Base-by-base conservation (phyloP, 2,888 invertebrate species). In the Pseudococcus longispinus region DNA sequence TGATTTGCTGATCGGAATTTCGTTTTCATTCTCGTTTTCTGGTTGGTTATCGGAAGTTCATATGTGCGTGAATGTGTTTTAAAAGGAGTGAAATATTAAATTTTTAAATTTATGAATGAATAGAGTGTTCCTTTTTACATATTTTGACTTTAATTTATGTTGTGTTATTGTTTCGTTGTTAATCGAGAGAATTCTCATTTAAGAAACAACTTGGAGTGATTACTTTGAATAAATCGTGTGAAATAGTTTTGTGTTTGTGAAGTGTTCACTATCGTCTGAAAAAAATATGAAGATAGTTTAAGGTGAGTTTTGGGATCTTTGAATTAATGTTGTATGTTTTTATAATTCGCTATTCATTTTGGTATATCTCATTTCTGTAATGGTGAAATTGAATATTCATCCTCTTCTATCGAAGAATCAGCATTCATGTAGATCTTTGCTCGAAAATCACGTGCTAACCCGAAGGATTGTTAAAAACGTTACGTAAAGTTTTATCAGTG, bases 41-140 rank as follows among this genome's bases (percentile, higher is more conserved):
- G 77, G 77, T 80, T 80, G 77, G 77, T 42, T n/a, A 13, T 80
- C 11, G 23, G 15, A 29, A 29, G 77, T 37, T 29, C 20, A 1
- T 80, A n/a, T 80, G 42, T 42, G 9, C 18, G 42, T 80, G 77
- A 80, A 42, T 42, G 77, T 42, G 77, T 80, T 80, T 80, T 20
- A 9, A 32, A 80, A 80, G 6, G 9, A 80, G 42, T 20, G 11
- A 42, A 11, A 29, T 15, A 70, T 6, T 18, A 5, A 70, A 18
- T 15, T 18, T 15, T 18, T 13, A 15, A 70, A 29, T 65, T 65
- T 26, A 20, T 65, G 65, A 60, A 8, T 20, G 46, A 46, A 46
- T 15, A n/a, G n/a, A n/a, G n/a, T n/a, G n/a, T 46, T 46, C 46
- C 4, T 55, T n/a, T 55, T n/a, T 55, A 37, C 5, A 37, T n/a